A percentile compares a stretch with the other conserved stretches of the same genome.
These are phyloP conservation scores for Frieseomelitta varia DNA, from an alignment of 1,140 invertebrate genomes.

Conservation along the genomic window DNA sequence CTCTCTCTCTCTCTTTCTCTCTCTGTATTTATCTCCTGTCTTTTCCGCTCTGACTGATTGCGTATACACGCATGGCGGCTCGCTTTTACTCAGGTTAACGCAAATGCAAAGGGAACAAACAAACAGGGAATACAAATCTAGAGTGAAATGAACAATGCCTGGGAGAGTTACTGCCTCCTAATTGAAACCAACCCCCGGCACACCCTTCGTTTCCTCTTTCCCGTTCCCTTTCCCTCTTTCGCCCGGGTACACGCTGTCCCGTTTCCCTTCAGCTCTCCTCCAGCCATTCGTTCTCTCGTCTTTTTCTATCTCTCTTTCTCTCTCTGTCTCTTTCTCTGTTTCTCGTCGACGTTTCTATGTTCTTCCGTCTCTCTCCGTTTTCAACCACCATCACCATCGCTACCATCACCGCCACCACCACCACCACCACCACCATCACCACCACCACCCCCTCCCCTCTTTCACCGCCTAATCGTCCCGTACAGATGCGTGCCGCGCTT, in stretches of 20 bases:
- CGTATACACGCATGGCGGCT: slow-evolving; percentile 61
- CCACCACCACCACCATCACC: too few relatives aligned
- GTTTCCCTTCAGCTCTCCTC: background rate
- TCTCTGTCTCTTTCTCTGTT: too few relatives aligned
- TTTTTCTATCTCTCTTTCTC: slow-evolving; percentile 20
- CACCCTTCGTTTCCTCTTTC: slow-evolving; percentile 66
- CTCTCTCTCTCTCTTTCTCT: background rate
- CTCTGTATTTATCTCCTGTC: slow-evolving; percentile 33
- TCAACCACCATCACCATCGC: too few relatives aligned
- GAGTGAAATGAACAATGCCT: slow-evolving; percentile 81
- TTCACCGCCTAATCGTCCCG: slow-evolving; percentile 75
- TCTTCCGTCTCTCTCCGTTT: background rate
- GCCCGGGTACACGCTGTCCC: slow-evolving; percentile 13
- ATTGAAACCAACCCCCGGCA: slow-evolving; percentile 78
- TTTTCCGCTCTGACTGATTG: slow-evolving; percentile 66
- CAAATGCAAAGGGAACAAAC: slow-evolving; percentile 76
- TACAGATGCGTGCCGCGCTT: slow-evolving; percentile 77
- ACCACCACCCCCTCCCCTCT: slow-evolving; percentile 5
- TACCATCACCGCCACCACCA: too few relatives aligned
- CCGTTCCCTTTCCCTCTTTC: slow-evolving; percentile 44
- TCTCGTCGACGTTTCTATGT: slow-evolving; percentile 28
- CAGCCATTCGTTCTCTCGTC: background rate
- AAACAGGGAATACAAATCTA: slow-evolving; percentile 81
- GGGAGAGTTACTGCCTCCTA: slow-evolving; percentile 80
- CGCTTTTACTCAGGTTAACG: slow-evolving; percentile 73